These are phyloP conservation scores for Neelides folsomi DNA, from an alignment of 2,888 invertebrate species.

Conservation along the genomic window DNA sequence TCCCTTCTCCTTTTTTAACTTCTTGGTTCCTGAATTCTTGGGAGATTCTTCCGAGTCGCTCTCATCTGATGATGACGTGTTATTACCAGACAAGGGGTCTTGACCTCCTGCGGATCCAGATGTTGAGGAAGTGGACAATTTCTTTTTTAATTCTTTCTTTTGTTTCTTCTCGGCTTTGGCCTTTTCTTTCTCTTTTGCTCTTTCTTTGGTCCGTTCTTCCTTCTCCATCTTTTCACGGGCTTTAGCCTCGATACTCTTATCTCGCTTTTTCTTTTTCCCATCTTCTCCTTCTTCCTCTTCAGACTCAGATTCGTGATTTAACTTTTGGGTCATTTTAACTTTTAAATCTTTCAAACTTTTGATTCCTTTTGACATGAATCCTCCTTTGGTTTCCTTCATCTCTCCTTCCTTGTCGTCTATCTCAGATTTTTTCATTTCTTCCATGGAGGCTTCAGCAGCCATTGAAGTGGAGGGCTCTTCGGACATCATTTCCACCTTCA, in stretches of 20 bases:
- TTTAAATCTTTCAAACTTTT: slow-evolving; percentile 27
- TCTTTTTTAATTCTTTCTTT: slow-evolving; percentile 17
- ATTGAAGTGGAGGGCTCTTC: too few relatives aligned
- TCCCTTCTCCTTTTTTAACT: neutral
- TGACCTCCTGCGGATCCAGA: slow-evolving; percentile 3
- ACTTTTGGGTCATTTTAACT: slow-evolving; percentile 24
- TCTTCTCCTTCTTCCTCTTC: slow-evolving; percentile 16
- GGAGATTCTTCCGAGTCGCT: slow-evolving; percentile 16
- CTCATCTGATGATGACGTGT: slow-evolving; percentile 22
- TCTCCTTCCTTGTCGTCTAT: too few relatives aligned
- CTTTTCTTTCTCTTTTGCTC: slow-evolving; percentile 13
- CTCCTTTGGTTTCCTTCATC: slow-evolving; percentile 16
- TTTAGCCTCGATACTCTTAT: slow-evolving; percentile 6
- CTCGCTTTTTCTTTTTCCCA: neutral
- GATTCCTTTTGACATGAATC: slow-evolving; percentile 25
- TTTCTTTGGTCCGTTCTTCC: slow-evolving; percentile 10
- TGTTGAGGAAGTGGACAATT: slow-evolving; percentile 2
- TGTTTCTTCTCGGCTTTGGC: slow-evolving; percentile 15
- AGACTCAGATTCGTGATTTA: slow-evolving; percentile 22
- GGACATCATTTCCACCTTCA: too few relatives aligned
- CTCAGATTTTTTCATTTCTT: too few relatives aligned
- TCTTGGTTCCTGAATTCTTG: neutral
- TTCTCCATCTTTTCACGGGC: slow-evolving; percentile 6
- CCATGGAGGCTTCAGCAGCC: too few relatives aligned
- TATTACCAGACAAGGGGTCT: slow-evolving; percentile 6